Evolutionary conservation across 2,113 vertebrate species (phyloP).

Genomic region (Sylvilagus bachmani): DNA sequence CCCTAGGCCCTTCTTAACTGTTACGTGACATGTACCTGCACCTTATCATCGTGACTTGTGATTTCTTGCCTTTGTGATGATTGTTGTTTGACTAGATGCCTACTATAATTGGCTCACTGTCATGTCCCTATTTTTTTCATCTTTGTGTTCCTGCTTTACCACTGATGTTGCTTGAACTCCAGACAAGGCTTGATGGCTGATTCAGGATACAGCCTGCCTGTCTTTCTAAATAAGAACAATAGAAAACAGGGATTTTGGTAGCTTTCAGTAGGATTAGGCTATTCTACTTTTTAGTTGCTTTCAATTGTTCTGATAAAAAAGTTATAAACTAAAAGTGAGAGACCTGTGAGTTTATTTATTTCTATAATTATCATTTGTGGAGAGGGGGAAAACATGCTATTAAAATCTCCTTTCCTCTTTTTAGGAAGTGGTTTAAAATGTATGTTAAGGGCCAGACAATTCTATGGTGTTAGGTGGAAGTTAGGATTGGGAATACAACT

Average conservation of each 20-base stretch:
- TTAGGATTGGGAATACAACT: slow-evolving; percentile 9
- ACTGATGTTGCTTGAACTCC: neutral
- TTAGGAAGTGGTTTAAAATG: slow-evolving; percentile 8
- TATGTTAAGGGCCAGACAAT: neutral
- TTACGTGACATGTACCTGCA: neutral
- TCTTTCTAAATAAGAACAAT: slow-evolving; percentile 7
- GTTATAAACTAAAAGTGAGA: neutral
- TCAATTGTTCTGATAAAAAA: slow-evolving; percentile 14
- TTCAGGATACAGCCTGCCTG: neutral
- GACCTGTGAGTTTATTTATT: slow-evolving; percentile 1
- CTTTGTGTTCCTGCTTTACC: neutral
- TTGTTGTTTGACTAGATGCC: neutral
- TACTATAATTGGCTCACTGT: neutral
- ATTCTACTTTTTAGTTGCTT: neutral
- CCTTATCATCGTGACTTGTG: neutral
- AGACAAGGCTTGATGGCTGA: neutral
- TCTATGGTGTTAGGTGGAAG: neutral
- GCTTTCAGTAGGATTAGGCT: neutral
- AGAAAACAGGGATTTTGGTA: neutral
- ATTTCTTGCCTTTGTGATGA: slow-evolving; percentile 5
- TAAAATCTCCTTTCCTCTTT: neutral
- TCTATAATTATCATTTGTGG: neutral
- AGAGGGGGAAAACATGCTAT: slow-evolving; percentile 9
- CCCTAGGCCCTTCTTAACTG: too few relatives aligned
- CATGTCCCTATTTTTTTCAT: neutral